Evolutionary conservation across 2,113 vertebrate genomes (phyloP).

Genomic region (Desmodus rotundus): DNA sequence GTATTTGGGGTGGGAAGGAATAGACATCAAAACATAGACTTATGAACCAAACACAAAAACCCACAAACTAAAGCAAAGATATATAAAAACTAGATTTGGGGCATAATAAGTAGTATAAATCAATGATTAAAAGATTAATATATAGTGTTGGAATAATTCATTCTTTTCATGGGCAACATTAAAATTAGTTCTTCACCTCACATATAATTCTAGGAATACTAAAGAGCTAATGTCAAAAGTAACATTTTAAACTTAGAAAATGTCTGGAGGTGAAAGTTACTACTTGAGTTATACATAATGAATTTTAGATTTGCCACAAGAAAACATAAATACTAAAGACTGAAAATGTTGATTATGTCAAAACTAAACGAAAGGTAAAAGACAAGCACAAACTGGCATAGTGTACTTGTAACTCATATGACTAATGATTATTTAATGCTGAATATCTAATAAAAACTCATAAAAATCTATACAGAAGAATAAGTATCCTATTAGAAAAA

Average conservation of each 20-base stretch:
- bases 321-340: not conserved
- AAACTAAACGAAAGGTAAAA: not conserved
- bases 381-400: not conserved
- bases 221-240: not conserved
- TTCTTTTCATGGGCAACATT: not conserved
- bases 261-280: not conserved
- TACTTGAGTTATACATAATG: not conserved
- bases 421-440: not conserved
- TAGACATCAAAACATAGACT: not conserved
- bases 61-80: not conserved
- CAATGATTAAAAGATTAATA: not conserved
- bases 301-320: not conserved
- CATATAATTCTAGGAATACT: not conserved
- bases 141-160: not conserved
- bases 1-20: not conserved
- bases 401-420: not conserved
- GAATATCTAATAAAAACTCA: not conserved
- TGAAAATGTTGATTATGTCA: not conserved
- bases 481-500: not conserved
- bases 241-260: not conserved
- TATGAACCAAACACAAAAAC: not conserved
- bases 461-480: not conserved
- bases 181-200: not conserved
- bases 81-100: not conserved
- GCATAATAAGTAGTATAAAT: not conserved